Evolutionary conservation across 2,888 invertebrate genomes (phyloP), one percentile per base, ranked within the genome.

Genomic region (Augiades crinisus): DNA sequence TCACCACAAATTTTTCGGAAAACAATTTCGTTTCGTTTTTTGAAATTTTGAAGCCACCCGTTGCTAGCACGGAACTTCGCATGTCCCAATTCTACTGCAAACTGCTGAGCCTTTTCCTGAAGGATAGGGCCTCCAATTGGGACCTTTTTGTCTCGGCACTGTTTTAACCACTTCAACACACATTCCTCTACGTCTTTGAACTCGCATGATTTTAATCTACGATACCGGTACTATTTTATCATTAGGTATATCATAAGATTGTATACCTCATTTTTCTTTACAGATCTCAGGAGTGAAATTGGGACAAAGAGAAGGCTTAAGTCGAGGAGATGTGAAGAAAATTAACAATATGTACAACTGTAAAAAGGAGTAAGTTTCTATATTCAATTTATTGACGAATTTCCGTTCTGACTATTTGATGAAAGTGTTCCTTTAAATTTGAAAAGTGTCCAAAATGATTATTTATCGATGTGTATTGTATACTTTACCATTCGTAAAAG

Each of bases 321-420:
- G 95, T 53, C 82, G 90, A 10, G 91, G 90, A 0, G 95, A 96
- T 66, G 91, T 95, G 6, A 90, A 90, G 57, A 96, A 96, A 75
- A 79, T 96, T 8, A 93, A 94, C 63, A 84, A 86, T 52, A 95
- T 96, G 95, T 96, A 96, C 73, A 91, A 92, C 38, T 95, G 95
- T 68, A 81, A 87, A 52, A 89, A 87, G 68, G 78, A 81, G 89
- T 89, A 59, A 79, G 88, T 17, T 22, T 27, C 16, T 43, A 44
- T 45, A 6, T 36, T 16, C n/a, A n/a, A n/a, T n/a, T n/a, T n/a
- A n/a, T n/a, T n/a, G n/a, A n/a, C n/a, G n/a, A n/a, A n/a, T n/a
- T n/a, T n/a, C n/a, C n/a, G n/a, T n/a, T n/a, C n/a, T n/a, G n/a
- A n/a, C n/a, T n/a, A n/a, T n/a, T n/a, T n/a, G n/a, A n/a, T n/a